Evolutionary conservation across 2,888 invertebrate species (phyloP).

Genomic region (Synergus itoensis): DNA sequence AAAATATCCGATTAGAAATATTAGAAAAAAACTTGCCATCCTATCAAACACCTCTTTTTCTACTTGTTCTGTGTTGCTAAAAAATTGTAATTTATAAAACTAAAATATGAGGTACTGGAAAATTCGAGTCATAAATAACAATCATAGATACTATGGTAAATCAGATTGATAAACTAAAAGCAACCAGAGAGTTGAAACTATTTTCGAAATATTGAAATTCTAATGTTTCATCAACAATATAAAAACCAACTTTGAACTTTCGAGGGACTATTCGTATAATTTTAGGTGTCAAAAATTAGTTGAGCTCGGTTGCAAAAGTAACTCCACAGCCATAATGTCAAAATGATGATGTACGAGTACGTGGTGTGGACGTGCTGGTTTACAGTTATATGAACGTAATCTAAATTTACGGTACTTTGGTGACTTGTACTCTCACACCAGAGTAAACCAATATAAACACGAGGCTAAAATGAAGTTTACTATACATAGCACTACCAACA

Average conservation of each 20-base stretch:
- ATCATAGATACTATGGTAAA: background rate
- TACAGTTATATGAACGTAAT: constrained; percentile 51
- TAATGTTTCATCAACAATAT: background rate
- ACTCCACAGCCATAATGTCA: constrained; percentile 22
- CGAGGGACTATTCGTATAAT: background rate
- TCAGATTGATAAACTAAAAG: background rate
- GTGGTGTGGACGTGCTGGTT: constrained; percentile 45
- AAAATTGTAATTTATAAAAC: too few relatives aligned
- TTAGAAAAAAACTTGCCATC: background rate
- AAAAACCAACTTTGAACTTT: constrained; percentile 8
- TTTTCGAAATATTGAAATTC: constrained; percentile 14
- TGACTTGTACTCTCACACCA: constrained; percentile 55
- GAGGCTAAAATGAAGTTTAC: constrained; percentile 48
- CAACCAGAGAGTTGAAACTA: background rate
- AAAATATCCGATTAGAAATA: background rate
- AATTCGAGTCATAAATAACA: background rate
- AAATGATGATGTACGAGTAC: constrained; percentile 56
- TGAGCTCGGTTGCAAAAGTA: background rate
- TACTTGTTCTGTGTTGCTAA: background rate
- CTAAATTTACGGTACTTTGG: constrained; percentile 58
- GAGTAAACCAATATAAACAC: constrained; percentile 56
- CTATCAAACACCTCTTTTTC: background rate
- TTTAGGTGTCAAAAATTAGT: background rate
- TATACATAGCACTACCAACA: background rate
- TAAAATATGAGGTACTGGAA: too few relatives aligned